Percentiles rank a stretch among this genome's conserved stretches.
phyloP scores from a whole-genome alignment of 2,113 vertebrate genomes.

The Dasypus novemcinctus region DNA sequence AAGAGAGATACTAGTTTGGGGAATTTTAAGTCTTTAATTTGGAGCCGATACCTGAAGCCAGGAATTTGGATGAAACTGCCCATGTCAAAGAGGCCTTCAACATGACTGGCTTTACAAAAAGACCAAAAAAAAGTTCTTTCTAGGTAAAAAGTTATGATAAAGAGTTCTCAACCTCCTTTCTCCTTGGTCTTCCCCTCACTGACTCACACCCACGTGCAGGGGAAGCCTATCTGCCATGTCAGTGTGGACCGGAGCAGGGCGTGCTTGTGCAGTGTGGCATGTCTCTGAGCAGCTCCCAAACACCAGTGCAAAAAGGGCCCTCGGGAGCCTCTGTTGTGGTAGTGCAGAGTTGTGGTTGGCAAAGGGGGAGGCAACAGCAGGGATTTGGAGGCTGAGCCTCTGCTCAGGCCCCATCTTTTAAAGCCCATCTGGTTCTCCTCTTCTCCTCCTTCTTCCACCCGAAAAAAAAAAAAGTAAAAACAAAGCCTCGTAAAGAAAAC shows the following conservation, averaged over 20 bases:
- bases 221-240: fast-evolving
- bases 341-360: neutral
- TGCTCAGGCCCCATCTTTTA: neutral
- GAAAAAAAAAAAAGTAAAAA: neutral
- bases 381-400: neutral
- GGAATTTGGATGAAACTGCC: neutral
- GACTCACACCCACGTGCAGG: neutral
- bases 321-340: neutral
- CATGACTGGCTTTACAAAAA: neutral
- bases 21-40: neutral
- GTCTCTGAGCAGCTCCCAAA: neutral
- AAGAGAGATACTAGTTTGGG: neutral
- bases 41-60: neutral
- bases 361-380: fast-evolving
- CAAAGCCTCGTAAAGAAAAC: constrained; percentile 61
- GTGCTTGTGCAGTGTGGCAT: neutral
- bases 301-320: fast-evolving
- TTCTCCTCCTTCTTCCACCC: neutral
- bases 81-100: neutral
- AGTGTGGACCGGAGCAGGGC: fast-evolving
- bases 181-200: neutral
- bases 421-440: neutral
- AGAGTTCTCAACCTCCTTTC: neutral
- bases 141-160: neutral
- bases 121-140: neutral